Evolutionary conservation across 1,140 invertebrate genomes (phyloP).

Genomic region (Helicoverpa zea): DNA sequence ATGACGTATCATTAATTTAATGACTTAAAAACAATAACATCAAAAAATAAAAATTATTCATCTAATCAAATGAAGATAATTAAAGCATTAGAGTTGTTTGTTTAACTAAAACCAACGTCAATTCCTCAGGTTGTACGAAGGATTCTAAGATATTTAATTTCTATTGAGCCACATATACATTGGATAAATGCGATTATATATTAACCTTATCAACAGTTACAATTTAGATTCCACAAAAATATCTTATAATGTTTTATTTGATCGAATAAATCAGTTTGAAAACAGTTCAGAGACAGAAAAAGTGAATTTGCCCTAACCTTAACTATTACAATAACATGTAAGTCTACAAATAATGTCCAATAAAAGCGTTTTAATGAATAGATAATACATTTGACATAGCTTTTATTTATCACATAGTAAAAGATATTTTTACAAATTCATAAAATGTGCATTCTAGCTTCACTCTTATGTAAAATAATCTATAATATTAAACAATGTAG

Average conservation of each 20-base stretch:
- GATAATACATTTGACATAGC: constrained; percentile 5
- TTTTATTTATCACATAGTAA: background rate
- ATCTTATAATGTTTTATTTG: background rate
- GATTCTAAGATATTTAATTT: background rate
- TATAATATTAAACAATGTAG: background rate
- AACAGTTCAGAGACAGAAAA: background rate
- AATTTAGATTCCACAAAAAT: background rate
- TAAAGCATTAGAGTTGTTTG: constrained; percentile 40
- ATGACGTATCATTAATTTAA: constrained; percentile 11
- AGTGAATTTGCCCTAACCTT: constrained; percentile 13
- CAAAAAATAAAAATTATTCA: constrained; percentile 23
- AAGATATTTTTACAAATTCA: background rate
- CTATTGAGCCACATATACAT: too few species aligned
- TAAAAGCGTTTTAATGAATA: constrained; percentile 22
- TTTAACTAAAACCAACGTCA: constrained; percentile 17
- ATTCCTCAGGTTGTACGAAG: constrained; percentile 6
- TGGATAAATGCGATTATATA: too few species aligned
- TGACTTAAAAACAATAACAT: constrained; percentile 2
- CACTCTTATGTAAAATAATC: background rate
- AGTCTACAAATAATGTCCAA: constrained; percentile 1
- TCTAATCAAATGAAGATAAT: background rate
- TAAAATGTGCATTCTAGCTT: constrained; percentile 23
- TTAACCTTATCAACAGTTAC: too few species aligned
- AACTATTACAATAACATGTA: constrained; percentile 19
- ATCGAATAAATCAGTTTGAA: background rate